phyloP scores from a whole-genome alignment of 1,140 invertebrate genomes.

The Lordiphosa collinella region DNA sequence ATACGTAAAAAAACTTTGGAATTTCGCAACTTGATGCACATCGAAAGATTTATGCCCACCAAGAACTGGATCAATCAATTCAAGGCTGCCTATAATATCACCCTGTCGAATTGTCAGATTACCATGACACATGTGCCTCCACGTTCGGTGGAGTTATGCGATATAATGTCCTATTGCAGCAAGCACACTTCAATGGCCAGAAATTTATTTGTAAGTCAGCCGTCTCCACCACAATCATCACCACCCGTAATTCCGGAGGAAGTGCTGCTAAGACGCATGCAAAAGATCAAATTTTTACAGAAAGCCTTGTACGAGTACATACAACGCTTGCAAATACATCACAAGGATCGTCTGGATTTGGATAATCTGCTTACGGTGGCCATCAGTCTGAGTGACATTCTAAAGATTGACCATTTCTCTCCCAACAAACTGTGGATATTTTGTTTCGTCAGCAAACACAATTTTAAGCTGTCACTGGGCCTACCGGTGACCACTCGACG shows the following conservation, averaged over 20 bases:
- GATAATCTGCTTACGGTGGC: constrained; percentile 54
- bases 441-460: constrained; percentile 55
- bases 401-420: constrained; percentile 71
- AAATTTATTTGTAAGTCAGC: neutral
- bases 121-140: constrained; percentile 56
- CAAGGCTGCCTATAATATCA: constrained; percentile 66
- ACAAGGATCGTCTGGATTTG: constrained; percentile 44
- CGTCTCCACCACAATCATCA: neutral
- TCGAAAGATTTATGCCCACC: constrained; percentile 64
- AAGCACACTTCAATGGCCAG: constrained; percentile 32
- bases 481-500: constrained; percentile 29
- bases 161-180: constrained; percentile 71
- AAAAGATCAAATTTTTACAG: constrained; percentile 63
- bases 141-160: constrained; percentile 53
- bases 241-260: constrained; percentile 33
- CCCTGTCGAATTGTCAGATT: constrained; percentile 66
- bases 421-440: constrained; percentile 63
- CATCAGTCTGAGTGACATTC: constrained; percentile 53
- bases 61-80: constrained; percentile 74
- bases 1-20: constrained; percentile 61
- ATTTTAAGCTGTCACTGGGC: constrained; percentile 56
- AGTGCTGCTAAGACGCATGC: constrained; percentile 42
- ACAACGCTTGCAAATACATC: constrained; percentile 54
- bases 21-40: constrained; percentile 58
- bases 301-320: constrained; percentile 64